Base-by-base conservation (phyloP, 2,888 invertebrate species). In the Coenonympha glycerion region DNA sequence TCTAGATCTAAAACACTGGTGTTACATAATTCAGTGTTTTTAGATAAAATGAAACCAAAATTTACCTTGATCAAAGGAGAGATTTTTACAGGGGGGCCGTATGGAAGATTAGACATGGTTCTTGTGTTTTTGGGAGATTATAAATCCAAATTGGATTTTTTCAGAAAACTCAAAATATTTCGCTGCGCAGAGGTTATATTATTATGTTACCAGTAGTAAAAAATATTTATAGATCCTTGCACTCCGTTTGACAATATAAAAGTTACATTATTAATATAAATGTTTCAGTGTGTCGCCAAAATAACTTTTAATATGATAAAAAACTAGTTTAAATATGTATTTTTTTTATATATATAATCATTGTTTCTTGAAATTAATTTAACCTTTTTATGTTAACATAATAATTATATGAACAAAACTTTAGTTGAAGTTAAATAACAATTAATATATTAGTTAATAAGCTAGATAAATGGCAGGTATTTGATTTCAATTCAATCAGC, bases 21-120 rank as follows among this genome's bases (percentile, higher is more conserved):
- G 67, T 79, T 81, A 80, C 78, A 79, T 81, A 76, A 76, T 72
- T 57, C 50, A 46, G 40, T 41, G 15, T 39, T 39, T 13, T 13
- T 15, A 39, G 22, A 39, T 15, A 15, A 24, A 15, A 8, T 1
- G 37, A 28, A 21, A 1, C 42, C 52, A 51, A 36, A 64, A 74
- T 65, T 85, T 89, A 93, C 93, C 89, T 92, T 92, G 72, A 95
- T 95, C 49, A 94, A 79, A 45, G 95, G 95, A 44, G 95, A 94
- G 60, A 95, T 94, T 70, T 91, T 89, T 58, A 94, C 91, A 63
- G 95, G 93, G 66, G 93, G 88, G 74, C 89, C 89, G 63, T 63
- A 87, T 9, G 86, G 86, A 61, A 87, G 81, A 30, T 73, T 73
- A 61, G 86, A 79, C 86, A 87, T 87, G 65, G 55, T 82, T 47